Base-by-base conservation (phyloP, 2,888 invertebrate genomes). In the Nemotelus pantherinus region DNA sequence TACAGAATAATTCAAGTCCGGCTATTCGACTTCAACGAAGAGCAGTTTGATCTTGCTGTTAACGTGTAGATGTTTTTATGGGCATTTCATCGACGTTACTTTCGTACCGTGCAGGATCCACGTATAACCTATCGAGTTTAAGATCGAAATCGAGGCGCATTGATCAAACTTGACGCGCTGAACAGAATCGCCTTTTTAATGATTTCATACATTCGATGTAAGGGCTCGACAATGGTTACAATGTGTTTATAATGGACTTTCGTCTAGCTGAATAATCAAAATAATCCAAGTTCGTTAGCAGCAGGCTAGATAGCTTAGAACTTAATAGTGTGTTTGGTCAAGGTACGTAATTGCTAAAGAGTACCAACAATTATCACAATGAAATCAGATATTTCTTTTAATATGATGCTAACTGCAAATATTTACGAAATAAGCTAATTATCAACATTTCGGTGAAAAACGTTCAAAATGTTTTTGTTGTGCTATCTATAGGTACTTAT, bases 1-100 rank as follows among this genome's bases (percentile, higher is more conserved):
- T 74, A 74, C 74, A 60, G 74, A 74, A 74, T 74, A 74, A 74
- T 74, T 74, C 74, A 74, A 74, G 60, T 74, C 45, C 70, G 43
- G 63, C 71, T 58, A 72, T 60, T 48, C 67, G 10, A 48, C 39
- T 63, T 43, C 48, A 48, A 74, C n/a, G 41, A 60, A 63, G 63
- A 63, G 48, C 39, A 72, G 58, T 72, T 72, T 47, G 72, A 72
- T 72, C 58, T 72, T 72, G 74, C 48, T 74, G 60, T 48, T 74
- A 70, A 70, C 60, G 74, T 74, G 74, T 60, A 74, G 60, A 74
- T 74, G 70, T 70, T 70, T 55, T 74, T 74, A 74, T 74, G 74
- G 47, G 60, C 60, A 48, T 74, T 74, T 72, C 74, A 50, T 74
- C 63, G 74, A 74, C 74, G 60, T 63, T 60, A 70, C 70, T 70